Conservation (phyloP, 2,113 vertebrate species). For the Agapornis roseicollis region DNA sequence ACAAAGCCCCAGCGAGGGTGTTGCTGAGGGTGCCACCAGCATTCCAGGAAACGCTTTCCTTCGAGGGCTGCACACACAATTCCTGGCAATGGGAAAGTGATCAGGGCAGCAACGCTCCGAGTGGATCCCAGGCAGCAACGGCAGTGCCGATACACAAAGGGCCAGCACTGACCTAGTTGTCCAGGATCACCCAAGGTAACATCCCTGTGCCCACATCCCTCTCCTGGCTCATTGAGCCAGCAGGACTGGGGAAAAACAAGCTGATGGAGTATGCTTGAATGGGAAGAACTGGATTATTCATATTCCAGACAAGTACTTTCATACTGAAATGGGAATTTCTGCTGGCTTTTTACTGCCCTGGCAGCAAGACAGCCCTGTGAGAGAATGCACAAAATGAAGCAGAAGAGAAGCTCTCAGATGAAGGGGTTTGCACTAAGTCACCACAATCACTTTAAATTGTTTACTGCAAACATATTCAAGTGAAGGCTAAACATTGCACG, state of each 20-base stretch:
- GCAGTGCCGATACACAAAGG: background rate
- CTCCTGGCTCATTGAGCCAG: background rate
- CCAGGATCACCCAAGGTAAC: conserved; percentile 37
- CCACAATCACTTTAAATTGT: background rate
- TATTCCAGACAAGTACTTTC: background rate
- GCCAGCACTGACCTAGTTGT: conserved; percentile 28
- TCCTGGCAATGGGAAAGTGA: background rate
- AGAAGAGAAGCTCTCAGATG: background rate
- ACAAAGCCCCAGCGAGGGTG: background rate
- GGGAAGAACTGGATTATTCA: conserved; percentile 2
- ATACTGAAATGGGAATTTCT: conserved; percentile 23
- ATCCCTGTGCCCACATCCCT: background rate
- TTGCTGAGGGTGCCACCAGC: background rate
- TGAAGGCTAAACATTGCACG: background rate
- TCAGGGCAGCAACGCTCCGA: background rate
- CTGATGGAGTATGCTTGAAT: background rate
- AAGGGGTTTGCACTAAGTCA: background rate
- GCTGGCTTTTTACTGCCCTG: conserved; percentile 5
- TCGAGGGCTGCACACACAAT: rapidly evolving
- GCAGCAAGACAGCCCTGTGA: background rate
- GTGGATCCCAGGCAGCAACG: background rate
- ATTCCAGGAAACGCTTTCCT: background rate
- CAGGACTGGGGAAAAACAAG: background rate
- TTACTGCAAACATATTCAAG: conserved; percentile 12
- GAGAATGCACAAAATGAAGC: background rate